Evolutionary conservation across 2,888 invertebrate genomes (phyloP), one percentile per base, ranked within the genome.

Genomic region (Protonemura montana): DNA sequence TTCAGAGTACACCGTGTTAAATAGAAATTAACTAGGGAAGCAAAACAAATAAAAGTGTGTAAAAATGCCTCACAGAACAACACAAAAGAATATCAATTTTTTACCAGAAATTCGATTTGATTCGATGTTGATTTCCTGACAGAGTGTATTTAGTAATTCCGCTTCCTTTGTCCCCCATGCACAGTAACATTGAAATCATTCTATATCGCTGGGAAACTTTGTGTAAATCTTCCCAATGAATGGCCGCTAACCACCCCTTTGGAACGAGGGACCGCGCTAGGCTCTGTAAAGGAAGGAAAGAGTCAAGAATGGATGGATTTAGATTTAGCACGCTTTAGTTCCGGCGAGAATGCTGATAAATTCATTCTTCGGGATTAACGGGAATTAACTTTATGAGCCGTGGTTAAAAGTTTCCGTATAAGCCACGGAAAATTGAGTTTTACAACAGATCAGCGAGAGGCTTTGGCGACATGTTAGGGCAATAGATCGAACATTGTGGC

Each of bases 371-470:
- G 28, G 86, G 80, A 87, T 87, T 87, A 86, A 87, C 87, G 87
- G 87, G 87, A 87, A 87, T 87, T 87, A 87, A 87, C 87, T 88
- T 88, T 87, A 88, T 88, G 88, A 88, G 85, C 86, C 88, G 85
- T 88, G 88, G 85, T 87, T 88, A 88, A 88, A 88, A 88, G 88
- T 88, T 88, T 88, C 88, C 88, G 87, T 86, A 59, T 59, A 87
- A 88, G 87, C 87, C 87, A 59, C 86, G 87, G 87, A 87, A 87
- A 87, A 87, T 86, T 86, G 86, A 87, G 86, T 86, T 87, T 87
- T 87, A 86, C 27, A 59, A 59, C 59, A 35, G 86, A 28, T 13
- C 7, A 0, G 25, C 26, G 28, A 2, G 76, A n/a, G n/a, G 76
- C 21, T 59, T 59, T 59, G 35, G 35, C 35, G 35, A 35, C 35